phyloP scores from a whole-genome alignment of 2,797 vertebrate species.

The Acomys russatus region DNA sequence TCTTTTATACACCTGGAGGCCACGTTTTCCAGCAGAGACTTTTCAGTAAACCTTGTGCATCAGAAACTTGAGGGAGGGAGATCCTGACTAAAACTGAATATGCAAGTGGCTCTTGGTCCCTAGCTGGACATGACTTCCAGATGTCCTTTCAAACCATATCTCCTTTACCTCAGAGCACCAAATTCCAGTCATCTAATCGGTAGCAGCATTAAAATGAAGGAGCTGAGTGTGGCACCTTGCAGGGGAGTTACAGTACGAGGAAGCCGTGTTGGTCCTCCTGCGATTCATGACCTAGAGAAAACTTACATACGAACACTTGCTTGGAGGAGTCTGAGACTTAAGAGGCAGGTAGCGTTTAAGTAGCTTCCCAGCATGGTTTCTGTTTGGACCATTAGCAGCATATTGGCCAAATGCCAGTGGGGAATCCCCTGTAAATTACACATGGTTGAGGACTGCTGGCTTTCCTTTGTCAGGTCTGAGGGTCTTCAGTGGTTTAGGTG shows the following conservation, averaged over 20 bases:
- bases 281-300: no score
- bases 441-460: background rate
- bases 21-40: conserved; percentile 21
- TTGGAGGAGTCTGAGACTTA: background rate
- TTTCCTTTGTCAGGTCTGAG: background rate
- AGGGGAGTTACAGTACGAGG: background rate
- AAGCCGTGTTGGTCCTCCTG: background rate
- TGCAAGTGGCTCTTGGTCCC: background rate
- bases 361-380: background rate
- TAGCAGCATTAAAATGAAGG: background rate
- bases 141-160: background rate
- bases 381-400: background rate
- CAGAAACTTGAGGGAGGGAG: background rate
- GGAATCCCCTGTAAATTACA: background rate
- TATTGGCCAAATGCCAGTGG: background rate
- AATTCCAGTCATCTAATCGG: background rate
- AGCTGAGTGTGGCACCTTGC: background rate
- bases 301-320: background rate
- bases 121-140: background rate
- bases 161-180: background rate
- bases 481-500: background rate
- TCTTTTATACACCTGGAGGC: conserved; percentile 78
- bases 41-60: background rate
- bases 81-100: background rate
- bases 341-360: background rate